These are phyloP conservation scores for Rhinoptilus africanus DNA, from an alignment of 2,113 vertebrate genomes.

Conservation along the genomic window DNA sequence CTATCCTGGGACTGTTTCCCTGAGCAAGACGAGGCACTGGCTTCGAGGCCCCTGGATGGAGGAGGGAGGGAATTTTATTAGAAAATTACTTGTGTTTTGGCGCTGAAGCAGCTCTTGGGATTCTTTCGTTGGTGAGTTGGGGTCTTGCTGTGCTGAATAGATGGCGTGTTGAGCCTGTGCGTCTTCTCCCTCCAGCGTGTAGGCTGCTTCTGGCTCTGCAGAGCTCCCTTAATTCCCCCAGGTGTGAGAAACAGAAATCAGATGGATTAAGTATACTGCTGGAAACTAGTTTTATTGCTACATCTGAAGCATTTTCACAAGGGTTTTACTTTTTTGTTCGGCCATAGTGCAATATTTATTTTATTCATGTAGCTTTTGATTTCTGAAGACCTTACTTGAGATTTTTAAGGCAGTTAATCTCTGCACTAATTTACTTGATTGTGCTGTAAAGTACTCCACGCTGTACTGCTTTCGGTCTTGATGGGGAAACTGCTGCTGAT, in stretches of 20 bases:
- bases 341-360: neutral
- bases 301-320: neutral
- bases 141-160: accelerated
- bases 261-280: neutral
- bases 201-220: neutral
- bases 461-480: neutral
- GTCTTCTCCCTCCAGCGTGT: accelerated
- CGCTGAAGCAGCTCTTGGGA: neutral
- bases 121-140: neutral
- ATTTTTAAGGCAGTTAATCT: neutral
- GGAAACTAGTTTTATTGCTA: accelerated
- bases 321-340: neutral
- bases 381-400: neutral
- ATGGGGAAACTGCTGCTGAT: neutral
- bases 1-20: neutral
- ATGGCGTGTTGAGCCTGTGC: accelerated
- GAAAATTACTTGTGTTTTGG: neutral
- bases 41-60: neutral
- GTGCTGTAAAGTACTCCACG: neutral
- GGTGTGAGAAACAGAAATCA: neutral
- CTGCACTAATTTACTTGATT: neutral
- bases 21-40: neutral
- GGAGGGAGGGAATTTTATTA: neutral
- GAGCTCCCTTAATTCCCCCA: neutral
- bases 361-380: neutral